Evolutionary conservation across 2,113 vertebrate genomes (phyloP).

Genomic region (Daboia siamensis): DNA sequence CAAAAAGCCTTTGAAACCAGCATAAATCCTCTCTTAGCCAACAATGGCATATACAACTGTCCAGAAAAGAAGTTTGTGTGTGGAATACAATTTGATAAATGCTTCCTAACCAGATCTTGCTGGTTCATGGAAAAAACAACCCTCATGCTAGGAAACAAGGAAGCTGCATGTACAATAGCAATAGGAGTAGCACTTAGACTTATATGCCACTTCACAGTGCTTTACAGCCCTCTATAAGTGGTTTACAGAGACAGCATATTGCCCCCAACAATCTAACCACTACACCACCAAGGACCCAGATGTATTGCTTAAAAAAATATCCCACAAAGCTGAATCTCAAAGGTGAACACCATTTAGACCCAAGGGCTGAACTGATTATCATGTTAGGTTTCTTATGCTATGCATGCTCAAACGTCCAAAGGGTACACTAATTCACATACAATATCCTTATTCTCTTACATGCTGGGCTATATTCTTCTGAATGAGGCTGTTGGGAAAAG

Average conservation of each 20-base stretch:
- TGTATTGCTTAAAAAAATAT: background rate
- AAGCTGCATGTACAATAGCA: too few species aligned
- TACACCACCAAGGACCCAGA: background rate
- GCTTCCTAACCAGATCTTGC: background rate
- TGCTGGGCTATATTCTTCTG: too few species aligned
- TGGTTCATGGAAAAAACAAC: too few species aligned
- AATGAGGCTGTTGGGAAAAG: too few species aligned
- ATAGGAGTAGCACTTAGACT: too few species aligned
- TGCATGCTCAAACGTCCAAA: background rate
- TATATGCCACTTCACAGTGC: too few species aligned
- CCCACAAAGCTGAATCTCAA: too few species aligned
- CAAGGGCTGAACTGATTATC: background rate
- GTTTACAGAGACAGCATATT: too few species aligned
- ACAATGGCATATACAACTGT: background rate
- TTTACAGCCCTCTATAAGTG: too few species aligned
- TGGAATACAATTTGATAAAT: background rate
- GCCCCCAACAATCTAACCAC: too few species aligned
- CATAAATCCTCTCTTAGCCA: background rate
- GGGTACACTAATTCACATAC: background rate
- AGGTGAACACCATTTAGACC: background rate
- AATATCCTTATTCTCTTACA: too few species aligned
- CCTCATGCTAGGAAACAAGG: background rate
- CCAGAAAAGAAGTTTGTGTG: background rate
- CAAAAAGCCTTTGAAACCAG: background rate
- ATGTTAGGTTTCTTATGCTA: background rate